These are phyloP conservation scores for Meloidogyne floridensis DNA, from an alignment of 1,140 invertebrate species.

Conservation along the genomic window DNA sequence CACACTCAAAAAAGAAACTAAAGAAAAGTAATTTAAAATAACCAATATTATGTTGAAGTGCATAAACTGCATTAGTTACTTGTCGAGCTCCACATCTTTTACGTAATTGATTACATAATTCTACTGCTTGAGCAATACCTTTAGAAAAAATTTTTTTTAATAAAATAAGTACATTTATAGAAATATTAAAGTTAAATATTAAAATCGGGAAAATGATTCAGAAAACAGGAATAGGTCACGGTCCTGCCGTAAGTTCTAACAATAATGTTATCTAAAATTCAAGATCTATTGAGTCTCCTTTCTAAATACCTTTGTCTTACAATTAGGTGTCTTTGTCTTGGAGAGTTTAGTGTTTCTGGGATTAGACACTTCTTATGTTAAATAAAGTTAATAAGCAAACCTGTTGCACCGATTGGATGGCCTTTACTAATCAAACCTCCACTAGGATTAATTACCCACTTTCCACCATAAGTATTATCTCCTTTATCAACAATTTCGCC, in stretches of 20 bases:
- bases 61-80: constrained; percentile 81
- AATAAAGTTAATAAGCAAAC: constrained; percentile 52
- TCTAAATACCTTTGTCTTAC: too few species aligned
- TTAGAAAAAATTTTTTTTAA: neutral
- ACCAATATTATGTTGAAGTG: constrained; percentile 93
- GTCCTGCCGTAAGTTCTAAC: too few species aligned
- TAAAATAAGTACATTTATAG: neutral
- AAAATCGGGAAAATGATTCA: too few species aligned
- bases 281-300: too few species aligned
- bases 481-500: constrained; percentile 87
- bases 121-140: constrained; percentile 87
- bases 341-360: neutral
- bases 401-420: constrained; percentile 94
- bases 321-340: too few species aligned
- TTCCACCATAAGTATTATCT: constrained; percentile 96
- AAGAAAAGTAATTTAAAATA: constrained; percentile 36
- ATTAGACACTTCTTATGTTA: neutral
- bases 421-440: constrained; percentile 97
- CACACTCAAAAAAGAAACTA: neutral
- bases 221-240: neutral
- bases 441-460: constrained; percentile 94
- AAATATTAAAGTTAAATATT: neutral
- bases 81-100: constrained; percentile 86
- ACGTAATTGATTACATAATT: constrained; percentile 86
- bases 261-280: too few species aligned